Evolutionary conservation across 2,113 vertebrate species (phyloP).

Genomic region (Kryptolebias marmoratus): DNA sequence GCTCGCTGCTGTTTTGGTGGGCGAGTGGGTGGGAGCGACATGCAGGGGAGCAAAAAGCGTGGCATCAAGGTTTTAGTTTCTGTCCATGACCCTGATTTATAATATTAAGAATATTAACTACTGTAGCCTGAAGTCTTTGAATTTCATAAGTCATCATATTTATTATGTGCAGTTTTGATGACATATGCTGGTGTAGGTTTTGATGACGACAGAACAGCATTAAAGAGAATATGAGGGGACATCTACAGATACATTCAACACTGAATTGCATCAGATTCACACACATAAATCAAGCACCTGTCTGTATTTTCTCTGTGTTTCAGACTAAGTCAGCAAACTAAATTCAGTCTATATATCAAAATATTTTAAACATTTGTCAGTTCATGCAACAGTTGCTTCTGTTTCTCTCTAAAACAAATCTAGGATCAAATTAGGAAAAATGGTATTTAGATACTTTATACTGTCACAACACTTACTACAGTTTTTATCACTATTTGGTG

Average conservation of each 20-base stretch:
- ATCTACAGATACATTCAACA: constrained; percentile 9
- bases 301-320: background rate
- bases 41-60: constrained; percentile 43
- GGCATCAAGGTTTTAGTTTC: constrained; percentile 44
- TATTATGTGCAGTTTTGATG: constrained; percentile 24
- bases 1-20: constrained; percentile 32
- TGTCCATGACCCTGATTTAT: constrained; percentile 47
- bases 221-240: constrained; percentile 49
- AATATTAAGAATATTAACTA: constrained; percentile 55
- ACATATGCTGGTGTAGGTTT: constrained; percentile 2
- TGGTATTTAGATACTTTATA: background rate
- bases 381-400: background rate
- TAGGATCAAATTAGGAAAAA: background rate
- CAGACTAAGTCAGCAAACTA: background rate
- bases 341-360: background rate
- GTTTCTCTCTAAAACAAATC: background rate
- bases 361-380: background rate
- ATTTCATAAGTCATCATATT: constrained; percentile 36
- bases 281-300: no score
- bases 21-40: constrained; percentile 36
- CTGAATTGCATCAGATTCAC: background rate
- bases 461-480: background rate
- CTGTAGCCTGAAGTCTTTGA: constrained; percentile 38
- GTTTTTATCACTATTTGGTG: background rate
- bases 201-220: constrained; percentile 28